Evolutionary conservation across 2,797 vertebrate species (phyloP).

Genomic region (Rachycentron canadum): DNA sequence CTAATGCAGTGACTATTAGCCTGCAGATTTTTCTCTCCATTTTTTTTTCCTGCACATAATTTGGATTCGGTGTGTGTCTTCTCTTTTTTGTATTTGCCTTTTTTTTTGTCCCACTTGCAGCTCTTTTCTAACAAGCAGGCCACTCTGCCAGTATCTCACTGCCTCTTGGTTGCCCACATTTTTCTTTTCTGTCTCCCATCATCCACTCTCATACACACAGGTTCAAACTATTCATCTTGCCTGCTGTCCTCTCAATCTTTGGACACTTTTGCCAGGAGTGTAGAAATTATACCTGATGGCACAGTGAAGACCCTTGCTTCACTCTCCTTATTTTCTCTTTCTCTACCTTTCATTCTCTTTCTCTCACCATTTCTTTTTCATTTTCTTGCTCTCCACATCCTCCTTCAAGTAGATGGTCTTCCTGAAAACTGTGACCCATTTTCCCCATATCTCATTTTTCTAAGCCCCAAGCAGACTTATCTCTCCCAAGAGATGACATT

Average conservation of each 20-base stretch:
- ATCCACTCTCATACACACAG: slow-evolving; percentile 31
- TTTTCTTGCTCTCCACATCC: slow-evolving; percentile 32
- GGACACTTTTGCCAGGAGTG: slow-evolving; percentile 40
- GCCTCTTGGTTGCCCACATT: background rate
- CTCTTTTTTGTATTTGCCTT: background rate
- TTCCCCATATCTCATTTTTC: slow-evolving; percentile 38
- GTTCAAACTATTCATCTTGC: slow-evolving; percentile 50
- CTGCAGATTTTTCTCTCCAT: slow-evolving; percentile 31
- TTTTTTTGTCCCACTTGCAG: background rate
- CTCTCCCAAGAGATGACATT: slow-evolving; percentile 7
- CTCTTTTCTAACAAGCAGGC: slow-evolving; percentile 13
- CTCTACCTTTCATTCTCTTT: background rate
- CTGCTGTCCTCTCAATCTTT: slow-evolving; percentile 44
- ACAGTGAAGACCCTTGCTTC: slow-evolving; percentile 36
- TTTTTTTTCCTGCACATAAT: slow-evolving; percentile 24
- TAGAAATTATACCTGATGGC: slow-evolving; percentile 57
- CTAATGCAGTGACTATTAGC: slow-evolving; percentile 60
- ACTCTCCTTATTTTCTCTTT: background rate
- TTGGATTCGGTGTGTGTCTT: slow-evolving; percentile 11
- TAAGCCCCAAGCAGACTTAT: slow-evolving; percentile 12
- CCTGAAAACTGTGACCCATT: slow-evolving; percentile 45
- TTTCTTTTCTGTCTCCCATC: slow-evolving; percentile 14
- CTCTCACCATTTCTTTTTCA: slow-evolving; percentile 26
- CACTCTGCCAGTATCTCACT: slow-evolving; percentile 9
- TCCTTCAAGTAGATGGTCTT: slow-evolving; percentile 33